Percentiles rank a stretch among this genome's conserved stretches.
Evolutionary conservation across 2,797 vertebrate species (phyloP).

Genomic region (Mareca penelope): DNA sequence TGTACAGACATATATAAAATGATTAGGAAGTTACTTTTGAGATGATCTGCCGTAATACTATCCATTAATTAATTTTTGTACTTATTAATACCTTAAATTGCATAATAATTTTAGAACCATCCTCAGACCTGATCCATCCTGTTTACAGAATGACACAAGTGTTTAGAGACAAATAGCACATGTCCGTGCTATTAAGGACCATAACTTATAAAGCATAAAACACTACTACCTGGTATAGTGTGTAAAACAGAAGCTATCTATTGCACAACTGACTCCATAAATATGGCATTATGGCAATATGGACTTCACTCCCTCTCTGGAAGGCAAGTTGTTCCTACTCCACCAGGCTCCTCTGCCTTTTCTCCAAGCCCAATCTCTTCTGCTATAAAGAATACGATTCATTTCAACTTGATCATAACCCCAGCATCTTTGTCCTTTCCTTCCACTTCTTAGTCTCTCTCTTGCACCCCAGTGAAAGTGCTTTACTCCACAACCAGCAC

Average conservation of each 20-base stretch:
- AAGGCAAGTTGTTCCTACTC: background rate
- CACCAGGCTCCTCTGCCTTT: background rate
- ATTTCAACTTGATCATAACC: background rate
- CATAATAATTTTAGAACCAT: background rate
- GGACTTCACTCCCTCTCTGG: background rate
- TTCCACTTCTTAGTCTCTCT: background rate
- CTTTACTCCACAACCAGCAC: rapidly evolving
- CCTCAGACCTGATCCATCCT: background rate
- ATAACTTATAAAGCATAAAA: background rate
- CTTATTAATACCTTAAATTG: background rate
- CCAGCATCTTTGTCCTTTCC: background rate
- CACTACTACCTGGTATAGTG: background rate
- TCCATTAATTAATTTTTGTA: background rate
- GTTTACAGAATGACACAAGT: background rate
- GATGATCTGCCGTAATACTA: background rate
- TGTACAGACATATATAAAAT: background rate
- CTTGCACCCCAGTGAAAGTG: rapidly evolving
- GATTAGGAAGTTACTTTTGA: background rate
- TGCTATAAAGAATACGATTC: background rate
- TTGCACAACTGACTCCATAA: background rate
- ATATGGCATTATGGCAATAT: background rate
- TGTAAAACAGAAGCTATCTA: background rate
- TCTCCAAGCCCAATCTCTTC: background rate
- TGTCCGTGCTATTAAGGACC: background rate
- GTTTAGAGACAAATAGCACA: background rate